Evolutionary conservation across 2,888 invertebrate genomes (phyloP).

Genomic region (Lottia gigantea): DNA sequence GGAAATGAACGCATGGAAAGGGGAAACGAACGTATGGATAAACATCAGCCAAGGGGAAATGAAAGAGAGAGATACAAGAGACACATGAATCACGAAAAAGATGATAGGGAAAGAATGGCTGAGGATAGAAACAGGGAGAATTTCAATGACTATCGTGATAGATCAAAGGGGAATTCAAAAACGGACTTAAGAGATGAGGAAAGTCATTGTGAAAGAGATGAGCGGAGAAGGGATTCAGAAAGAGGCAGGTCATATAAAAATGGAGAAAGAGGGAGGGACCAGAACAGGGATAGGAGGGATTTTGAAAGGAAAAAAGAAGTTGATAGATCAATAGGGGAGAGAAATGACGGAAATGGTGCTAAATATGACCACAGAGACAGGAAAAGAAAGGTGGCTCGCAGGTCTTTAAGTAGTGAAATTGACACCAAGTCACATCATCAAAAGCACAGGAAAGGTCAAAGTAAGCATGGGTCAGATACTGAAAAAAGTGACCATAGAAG

Average conservation of each 20-base stretch:
- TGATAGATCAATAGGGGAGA: conserved; percentile 7
- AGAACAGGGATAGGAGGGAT: conserved; percentile 18
- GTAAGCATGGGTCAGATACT: too few species aligned
- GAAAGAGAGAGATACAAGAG: conserved; percentile 10
- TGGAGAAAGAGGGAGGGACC: neutral
- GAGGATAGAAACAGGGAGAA: conserved; percentile 12
- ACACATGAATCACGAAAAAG: conserved; percentile 11
- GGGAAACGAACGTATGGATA: neutral
- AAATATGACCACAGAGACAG: conserved; percentile 20
- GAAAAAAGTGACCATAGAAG: too few species aligned
- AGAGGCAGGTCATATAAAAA: conserved; percentile 8
- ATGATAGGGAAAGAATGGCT: conserved; percentile 12
- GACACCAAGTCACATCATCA: too few species aligned
- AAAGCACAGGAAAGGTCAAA: too few species aligned
- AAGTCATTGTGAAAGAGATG: conserved; percentile 15
- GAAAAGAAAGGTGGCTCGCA: conserved; percentile 4
- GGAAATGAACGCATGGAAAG: neutral
- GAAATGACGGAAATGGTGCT: neutral
- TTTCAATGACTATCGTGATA: conserved; percentile 11
- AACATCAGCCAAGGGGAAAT: neutral
- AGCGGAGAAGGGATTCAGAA: conserved; percentile 7
- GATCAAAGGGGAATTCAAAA: neutral
- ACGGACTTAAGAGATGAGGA: conserved; percentile 6
- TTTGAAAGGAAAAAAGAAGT: conserved; percentile 12
- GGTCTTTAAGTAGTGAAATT: neutral